Conservation (phyloP, 2,113 vertebrate genomes). For the Actenoides hombroni region DNA sequence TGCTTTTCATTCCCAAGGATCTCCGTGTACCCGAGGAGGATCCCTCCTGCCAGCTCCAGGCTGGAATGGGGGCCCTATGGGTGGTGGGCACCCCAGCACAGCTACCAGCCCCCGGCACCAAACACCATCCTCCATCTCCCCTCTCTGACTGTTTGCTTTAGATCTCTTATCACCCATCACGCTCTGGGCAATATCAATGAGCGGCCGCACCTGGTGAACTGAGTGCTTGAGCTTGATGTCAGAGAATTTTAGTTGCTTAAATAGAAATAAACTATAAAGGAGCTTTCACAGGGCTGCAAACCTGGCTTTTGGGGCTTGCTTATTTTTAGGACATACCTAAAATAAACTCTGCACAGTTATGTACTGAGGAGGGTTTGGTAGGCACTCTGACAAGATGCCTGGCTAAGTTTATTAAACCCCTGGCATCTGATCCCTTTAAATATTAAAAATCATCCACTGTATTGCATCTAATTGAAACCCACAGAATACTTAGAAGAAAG, state of each 20-base stretch:
- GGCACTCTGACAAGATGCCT: background rate
- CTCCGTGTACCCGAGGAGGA: background rate
- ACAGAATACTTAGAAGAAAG: constrained; percentile 42
- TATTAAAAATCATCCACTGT: constrained; percentile 52
- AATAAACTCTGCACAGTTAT: background rate
- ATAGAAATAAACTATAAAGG: background rate
- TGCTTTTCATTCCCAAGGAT: constrained; percentile 45
- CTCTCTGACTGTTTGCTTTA: background rate
- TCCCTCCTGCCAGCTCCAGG: background rate
- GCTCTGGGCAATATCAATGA: fast-evolving
- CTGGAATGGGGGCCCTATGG: background rate
- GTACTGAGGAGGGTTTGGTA: background rate
- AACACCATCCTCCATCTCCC: background rate
- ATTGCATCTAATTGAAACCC: constrained; percentile 46
- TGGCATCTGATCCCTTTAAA: constrained; percentile 55
- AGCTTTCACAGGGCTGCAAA: background rate
- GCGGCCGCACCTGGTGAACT: background rate
- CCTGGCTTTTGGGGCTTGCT: background rate
- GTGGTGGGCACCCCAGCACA: background rate
- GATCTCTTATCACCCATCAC: background rate
- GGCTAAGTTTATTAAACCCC: background rate
- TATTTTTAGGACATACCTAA: background rate
- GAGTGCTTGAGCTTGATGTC: background rate
- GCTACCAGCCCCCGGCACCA: fast-evolving
- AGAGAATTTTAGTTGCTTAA: background rate